Conservation (phyloP, 2,113 vertebrate species). For the Phaethon lepturus region DNA sequence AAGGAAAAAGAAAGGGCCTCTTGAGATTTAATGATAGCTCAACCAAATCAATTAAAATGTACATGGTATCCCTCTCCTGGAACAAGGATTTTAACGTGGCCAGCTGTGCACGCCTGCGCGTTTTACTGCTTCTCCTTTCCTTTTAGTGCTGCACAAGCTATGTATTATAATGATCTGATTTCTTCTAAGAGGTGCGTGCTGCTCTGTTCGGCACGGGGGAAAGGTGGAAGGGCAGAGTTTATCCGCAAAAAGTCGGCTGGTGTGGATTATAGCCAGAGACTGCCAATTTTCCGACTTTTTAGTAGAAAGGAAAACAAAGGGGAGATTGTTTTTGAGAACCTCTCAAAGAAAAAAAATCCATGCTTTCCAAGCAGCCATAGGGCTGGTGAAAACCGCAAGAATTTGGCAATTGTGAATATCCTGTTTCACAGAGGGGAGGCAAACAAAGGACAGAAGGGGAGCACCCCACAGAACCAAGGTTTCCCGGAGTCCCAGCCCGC, state of each 20-base stretch:
- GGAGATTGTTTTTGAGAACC: background rate
- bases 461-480: background rate
- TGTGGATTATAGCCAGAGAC: background rate
- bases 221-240: background rate
- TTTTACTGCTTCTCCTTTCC: background rate
- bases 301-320: background rate
- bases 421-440: background rate
- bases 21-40: background rate
- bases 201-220: rapidly evolving
- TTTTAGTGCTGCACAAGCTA: background rate
- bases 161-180: background rate
- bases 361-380: background rate
- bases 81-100: background rate
- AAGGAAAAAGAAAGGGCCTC: background rate
- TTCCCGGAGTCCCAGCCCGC: background rate
- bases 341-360: background rate
- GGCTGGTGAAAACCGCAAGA: background rate
- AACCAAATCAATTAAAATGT: background rate
- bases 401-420: background rate
- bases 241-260: background rate
- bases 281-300: background rate
- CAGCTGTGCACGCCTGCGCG: background rate
- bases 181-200: background rate
- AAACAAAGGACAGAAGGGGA: background rate
- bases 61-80: background rate